Evolutionary conservation across 1,140 invertebrate species (phyloP).

Genomic region (Macrobrachium nipponense): DNA sequence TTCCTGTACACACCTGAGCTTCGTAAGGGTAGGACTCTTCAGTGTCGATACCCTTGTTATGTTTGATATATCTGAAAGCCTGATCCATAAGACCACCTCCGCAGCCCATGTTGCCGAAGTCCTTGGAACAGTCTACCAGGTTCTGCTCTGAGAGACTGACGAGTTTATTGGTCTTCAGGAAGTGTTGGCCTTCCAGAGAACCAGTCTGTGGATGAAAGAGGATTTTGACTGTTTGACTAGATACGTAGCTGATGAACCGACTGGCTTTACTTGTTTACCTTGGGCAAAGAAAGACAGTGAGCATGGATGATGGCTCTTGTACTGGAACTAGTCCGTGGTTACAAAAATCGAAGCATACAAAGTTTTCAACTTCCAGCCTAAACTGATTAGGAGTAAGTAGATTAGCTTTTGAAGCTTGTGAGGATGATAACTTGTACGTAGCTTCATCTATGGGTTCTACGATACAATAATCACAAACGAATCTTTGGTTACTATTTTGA

Average conservation of each 20-base stretch:
- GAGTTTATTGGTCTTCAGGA: conserved; percentile 76
- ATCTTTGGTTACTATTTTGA: too few relatives aligned
- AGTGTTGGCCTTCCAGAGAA: conserved; percentile 94
- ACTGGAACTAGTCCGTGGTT: too few relatives aligned
- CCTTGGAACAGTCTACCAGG: conserved; percentile 73
- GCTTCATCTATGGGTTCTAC: too few relatives aligned
- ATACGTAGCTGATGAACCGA: not conserved
- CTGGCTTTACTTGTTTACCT: too few relatives aligned
- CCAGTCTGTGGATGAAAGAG: conserved; percentile 77
- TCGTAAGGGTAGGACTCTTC: conserved; percentile 93
- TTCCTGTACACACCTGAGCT: conserved; percentile 70
- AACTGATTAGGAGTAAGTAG: too few relatives aligned
- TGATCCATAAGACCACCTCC: conserved; percentile 76
- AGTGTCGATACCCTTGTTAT: conserved; percentile 89
- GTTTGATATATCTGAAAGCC: conserved; percentile 77
- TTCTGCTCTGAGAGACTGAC: conserved; percentile 74
- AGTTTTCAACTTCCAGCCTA: too few relatives aligned
- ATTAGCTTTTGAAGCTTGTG: too few relatives aligned
- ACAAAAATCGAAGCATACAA: too few relatives aligned
- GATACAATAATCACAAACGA: too few relatives aligned
- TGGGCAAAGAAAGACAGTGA: too few relatives aligned
- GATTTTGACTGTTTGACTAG: not conserved
- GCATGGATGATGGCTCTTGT: too few relatives aligned
- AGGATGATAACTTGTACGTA: too few relatives aligned
- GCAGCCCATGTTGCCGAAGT: conserved; percentile 76